Base-by-base conservation (phyloP, 2,888 invertebrate genomes). In the Luperina testacea region DNA sequence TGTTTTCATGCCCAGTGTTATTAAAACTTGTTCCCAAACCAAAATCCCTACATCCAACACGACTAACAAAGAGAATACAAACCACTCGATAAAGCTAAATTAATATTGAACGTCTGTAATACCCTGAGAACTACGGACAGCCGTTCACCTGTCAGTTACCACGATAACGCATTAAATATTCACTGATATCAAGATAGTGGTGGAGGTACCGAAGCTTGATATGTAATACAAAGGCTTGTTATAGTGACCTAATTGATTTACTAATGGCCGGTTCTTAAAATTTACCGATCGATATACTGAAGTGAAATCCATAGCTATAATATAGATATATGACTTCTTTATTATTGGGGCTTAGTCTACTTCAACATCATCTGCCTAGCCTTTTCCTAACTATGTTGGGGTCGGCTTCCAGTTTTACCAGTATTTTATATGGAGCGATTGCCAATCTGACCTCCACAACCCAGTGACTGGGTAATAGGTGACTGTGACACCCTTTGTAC, bases 101-200 rank as follows among this genome's bases (percentile, higher is more conserved):
- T 53, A 84, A 77, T 85, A 84, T 82, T 72, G 79, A 68, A 67
- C 69, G 61, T 32, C 24, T 68, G 57, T 84, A 78, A 85, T 78
- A 27, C 65, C 84, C 51, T 85, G 84, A 77, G 85, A 85, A 82
- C 72, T 59, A 59, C 11, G 24, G 51, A 4, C 51, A 67, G 42
- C 32, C 20, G 11, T 51, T 74, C 80, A 80, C 57, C 80, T 80
- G 81, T 9, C 74, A 68, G 71, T 67, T 72, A 11, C 73, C 63
- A 64, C 65, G 82, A 85, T 84, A 82, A 77, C 65, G 48, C 69
- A 75, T 84, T 69, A 82, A 77, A 38, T 69, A 85, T 82, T 78
- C 9, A 85, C 74, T 75, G 82, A 85, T 75, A 78, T 64, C 24
- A 65, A 38, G 32, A 64, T 72, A 63, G 20, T 48, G 72, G 38